Percentiles rank a stretch among this genome's conserved stretches.
phyloP scores from a whole-genome alignment of 2,113 vertebrate species.

The Dermatemys mawii region DNA sequence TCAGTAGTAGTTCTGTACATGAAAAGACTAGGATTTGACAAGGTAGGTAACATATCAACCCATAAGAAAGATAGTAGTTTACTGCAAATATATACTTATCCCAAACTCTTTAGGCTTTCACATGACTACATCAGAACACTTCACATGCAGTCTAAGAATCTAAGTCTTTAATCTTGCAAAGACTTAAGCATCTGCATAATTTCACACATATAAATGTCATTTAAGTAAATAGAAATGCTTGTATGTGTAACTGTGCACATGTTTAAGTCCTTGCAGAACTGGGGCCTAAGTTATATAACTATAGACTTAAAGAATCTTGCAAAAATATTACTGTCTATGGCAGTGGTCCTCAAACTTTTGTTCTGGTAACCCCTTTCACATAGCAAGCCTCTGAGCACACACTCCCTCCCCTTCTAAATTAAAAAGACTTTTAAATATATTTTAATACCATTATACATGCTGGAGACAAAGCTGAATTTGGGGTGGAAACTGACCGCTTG shows the following conservation, averaged over 20 bases:
- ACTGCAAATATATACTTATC: background rate
- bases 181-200: background rate
- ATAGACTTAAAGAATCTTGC: background rate
- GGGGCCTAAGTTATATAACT: background rate
- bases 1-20: background rate
- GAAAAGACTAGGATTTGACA: background rate
- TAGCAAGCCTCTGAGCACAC: too few species aligned
- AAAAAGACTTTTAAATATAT: too few species aligned
- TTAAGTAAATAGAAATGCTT: background rate
- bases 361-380: too few species aligned
- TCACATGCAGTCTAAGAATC: slow-evolving; percentile 4
- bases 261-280: background rate
- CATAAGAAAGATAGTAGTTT: background rate
- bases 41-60: background rate
- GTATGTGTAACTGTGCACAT: background rate
- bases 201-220: background rate
- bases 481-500: too few species aligned
- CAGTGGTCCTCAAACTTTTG: too few species aligned
- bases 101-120: background rate
- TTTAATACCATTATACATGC: too few species aligned
- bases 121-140: background rate
- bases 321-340: background rate
- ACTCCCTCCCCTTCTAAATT: too few species aligned
- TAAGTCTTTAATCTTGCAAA: background rate
- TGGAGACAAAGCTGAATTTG: too few species aligned